Evolutionary conservation across 2,113 vertebrate species (phyloP), one percentile per base, ranked within the genome.

Genomic region (Acrocephalus kingi): DNA sequence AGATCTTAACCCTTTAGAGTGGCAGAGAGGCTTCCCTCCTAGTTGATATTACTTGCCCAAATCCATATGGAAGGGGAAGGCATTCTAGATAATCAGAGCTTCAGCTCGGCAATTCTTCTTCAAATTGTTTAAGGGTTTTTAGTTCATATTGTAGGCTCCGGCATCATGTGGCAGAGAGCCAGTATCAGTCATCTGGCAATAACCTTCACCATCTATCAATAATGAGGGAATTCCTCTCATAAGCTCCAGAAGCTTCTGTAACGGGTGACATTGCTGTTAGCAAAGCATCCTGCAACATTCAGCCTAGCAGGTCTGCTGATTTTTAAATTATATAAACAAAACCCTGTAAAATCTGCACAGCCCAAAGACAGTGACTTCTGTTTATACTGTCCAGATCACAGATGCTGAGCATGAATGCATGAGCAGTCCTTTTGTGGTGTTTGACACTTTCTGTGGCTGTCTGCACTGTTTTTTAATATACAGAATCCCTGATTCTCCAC

Each of bases 401-500:
- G 94, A 96, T 96, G 95, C 94, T 91, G 94, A 96, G 87, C 78
- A 43, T 94, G 93, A 94, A 87, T 91, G 93, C 94, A 90, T 25
- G 87, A 96, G 64, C 93, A 95, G 67, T 87, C 90, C 96, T 80
- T 96, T 96, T 95, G 79, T 79, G 75, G 79, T 22, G 75, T 83
- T 95, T 94, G 96, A 97, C 94, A 93, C 93, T 87, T 89, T 91
- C 84, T 67, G 91, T 0, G 83, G 67, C 89, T 93, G 91, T 66
- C 93, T 94, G 93, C 67, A 18, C 94, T 93, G 96, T 94, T 93
- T 96, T 93, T 94, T 96, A 94, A 91, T 96, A 94, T 21, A 79
- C 91, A 90, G 67, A 85, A 91, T 95, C 91, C 87, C 87, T 72
- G 67, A 74, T 96, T 94, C 96, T 97, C 95, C 95, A 87, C 91